phyloP scores from a whole-genome alignment of 2,888 invertebrate species.

The Craniophora ligustri region DNA sequence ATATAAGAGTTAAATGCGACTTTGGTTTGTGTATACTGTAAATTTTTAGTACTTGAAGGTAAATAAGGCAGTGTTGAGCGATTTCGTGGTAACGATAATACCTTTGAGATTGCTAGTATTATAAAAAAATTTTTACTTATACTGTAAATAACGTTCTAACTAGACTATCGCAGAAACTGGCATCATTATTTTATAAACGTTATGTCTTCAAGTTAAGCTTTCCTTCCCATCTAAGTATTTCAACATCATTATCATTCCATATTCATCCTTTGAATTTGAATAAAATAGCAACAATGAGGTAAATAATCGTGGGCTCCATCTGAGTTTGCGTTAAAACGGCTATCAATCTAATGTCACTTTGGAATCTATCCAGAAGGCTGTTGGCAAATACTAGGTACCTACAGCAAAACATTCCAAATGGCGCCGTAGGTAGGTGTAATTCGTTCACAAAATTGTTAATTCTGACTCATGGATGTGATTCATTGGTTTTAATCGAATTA shows the following conservation, averaged over 20 bases:
- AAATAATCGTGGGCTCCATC: slow-evolving; percentile 27
- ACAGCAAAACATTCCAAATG: slow-evolving; percentile 38
- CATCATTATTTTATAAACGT: no score
- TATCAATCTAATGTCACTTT: slow-evolving; percentile 55
- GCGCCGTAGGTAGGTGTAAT: slow-evolving; percentile 28
- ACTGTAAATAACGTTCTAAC: no score
- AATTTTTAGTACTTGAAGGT: no score
- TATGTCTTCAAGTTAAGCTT: neutral
- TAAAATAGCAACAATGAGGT: slow-evolving; percentile 37
- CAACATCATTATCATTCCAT: slow-evolving; percentile 34
- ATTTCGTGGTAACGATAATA: no score
- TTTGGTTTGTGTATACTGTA: no score
- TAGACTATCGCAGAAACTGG: no score
- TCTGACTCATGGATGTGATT: slow-evolving; percentile 33
- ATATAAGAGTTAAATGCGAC: no score
- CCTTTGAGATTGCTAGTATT: no score
- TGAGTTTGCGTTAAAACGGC: slow-evolving; percentile 29
- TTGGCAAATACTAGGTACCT: slow-evolving; percentile 54
- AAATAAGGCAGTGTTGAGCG: no score
- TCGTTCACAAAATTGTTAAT: slow-evolving; percentile 25
- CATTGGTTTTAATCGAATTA: slow-evolving; percentile 14
- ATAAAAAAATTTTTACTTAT: no score
- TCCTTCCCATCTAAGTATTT: slow-evolving; percentile 6
- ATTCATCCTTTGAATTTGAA: slow-evolving; percentile 38
- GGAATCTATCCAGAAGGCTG: slow-evolving; percentile 54